Evolutionary conservation across 2,797 vertebrate species (phyloP), one percentile per base, ranked within the genome.

Genomic region (Parotocinclus haroldoi): DNA sequence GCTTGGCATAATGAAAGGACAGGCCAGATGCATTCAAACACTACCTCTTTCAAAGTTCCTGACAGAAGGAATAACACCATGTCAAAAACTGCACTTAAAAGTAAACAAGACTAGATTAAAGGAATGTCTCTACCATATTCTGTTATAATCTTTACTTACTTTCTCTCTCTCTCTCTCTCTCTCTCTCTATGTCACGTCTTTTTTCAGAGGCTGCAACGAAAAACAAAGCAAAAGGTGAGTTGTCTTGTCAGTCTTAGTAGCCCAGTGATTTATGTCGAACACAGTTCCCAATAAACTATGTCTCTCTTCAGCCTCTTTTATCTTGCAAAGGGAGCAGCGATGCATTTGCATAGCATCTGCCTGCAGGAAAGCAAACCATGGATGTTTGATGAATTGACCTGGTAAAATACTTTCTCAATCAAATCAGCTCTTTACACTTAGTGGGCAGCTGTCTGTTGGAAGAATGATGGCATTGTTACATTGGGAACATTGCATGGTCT

Each of bases 171-270:
- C 76, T 82, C 84, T 89, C 83, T 86, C 83, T 86, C 76, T 89
- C 88, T 64, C 86, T 89, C 74, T 80, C 85, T 87, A 85, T 91
- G 80, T 74, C 48, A 63, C 85, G 87, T 78, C 73, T 73, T 73
- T 84, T 89, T 85, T 88, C 93, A 98, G 96, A 93, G 85, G 92
- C 93, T 88, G 95, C 92, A 84, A 92, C 93, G 82, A 99, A 96
- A 93, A 98, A 76, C 92, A 98, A 94, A 96, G 81, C 78, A 72
- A 98, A 93, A 98, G 95, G 96, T 98, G 93, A 98, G 96, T 93
- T 91, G 86, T 82, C 84, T 84, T 86, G 77, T 90, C 82, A 71
- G 74, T 89, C 86, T 88, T 86, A 90, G 83, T 54, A 73, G 74
- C 79, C 76, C 76, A 82, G 81, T 89, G 89, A 89, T 89, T 89